Base-by-base conservation (phyloP, 2,797 vertebrate genomes). In the Coccyzus lansbergi region DNA sequence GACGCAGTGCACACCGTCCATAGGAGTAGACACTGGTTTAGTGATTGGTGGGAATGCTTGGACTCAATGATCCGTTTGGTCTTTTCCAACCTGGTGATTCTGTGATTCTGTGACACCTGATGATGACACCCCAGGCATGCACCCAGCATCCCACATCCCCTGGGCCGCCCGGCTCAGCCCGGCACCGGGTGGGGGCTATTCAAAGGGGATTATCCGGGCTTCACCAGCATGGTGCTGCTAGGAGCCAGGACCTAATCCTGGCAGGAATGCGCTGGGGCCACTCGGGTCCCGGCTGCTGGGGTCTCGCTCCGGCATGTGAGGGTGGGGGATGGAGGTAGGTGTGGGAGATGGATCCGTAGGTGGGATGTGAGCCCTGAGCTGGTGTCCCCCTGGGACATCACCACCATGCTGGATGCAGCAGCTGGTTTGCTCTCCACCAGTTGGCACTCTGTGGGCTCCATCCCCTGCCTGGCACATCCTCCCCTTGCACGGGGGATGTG, bases 161-260 rank as follows among this genome's bases (percentile, higher is more conserved):
- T 52, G 33, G 31, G 26, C 7, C 10, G 69, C 56, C 52, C 6
- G 1, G 34, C 70, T 76, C 77, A 58, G 40, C 24, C 46, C 7
- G 0, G 34, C 1, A 3, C 18, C 25, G 29, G 17, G 12, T 2
- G 70, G 49, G 77, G 80, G 89, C 69, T 83, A 94, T 96, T 93
- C 81, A 81, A 69, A 90, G 40, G 22, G 93, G 96, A 96, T 96
- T 94, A 96, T 18, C 74, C 6, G 7, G 80, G 40, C 72, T 79
- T 65, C 21, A 58, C 58, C 10, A 5, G 59, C 59, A 52, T 48
- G 62, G 91, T 1, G 11, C 51, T 74, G 85, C 83, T 5, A 2
- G 90, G 90, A 94, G 51, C 83, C 8, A 1, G 58, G 38, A 83
- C 90, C 77, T 96, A 96, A 96, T 95, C 95, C 93, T 0, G 0